Percentiles rank a stretch among this genome's conserved stretches.
Evolutionary conservation across 2,888 invertebrate species (phyloP).

Genomic region (Spodoptera picta): DNA sequence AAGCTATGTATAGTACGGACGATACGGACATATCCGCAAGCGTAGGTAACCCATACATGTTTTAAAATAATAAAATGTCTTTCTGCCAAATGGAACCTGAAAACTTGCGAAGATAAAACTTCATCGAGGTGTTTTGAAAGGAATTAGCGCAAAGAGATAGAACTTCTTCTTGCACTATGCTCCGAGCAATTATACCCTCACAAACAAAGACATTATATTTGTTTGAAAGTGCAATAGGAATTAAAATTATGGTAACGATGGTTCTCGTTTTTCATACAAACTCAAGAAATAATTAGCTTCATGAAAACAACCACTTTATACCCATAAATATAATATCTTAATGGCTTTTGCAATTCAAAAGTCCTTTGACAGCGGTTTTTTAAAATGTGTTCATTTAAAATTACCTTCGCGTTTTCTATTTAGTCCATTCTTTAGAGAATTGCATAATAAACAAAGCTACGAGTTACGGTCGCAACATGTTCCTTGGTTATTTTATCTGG

Average conservation of each 20-base stretch:
- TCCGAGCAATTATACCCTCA: not conserved
- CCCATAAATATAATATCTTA: too few species aligned
- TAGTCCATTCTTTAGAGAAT: not conserved
- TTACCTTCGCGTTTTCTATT: too few species aligned
- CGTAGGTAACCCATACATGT: too few species aligned
- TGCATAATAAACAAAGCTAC: not conserved
- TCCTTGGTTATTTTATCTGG: not conserved
- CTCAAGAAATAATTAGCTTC: too few species aligned
- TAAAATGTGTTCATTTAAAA: too few species aligned
- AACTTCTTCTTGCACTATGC: constrained; percentile 12
- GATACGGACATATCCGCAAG: too few species aligned
- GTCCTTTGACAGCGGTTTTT: too few species aligned
- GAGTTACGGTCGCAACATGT: not conserved
- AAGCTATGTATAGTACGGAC: too few species aligned
- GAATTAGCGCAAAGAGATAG: constrained; percentile 14
- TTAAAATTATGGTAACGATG: not conserved
- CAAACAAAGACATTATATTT: constrained; percentile 15
- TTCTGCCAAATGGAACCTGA: not conserved
- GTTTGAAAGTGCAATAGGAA: constrained; percentile 18
- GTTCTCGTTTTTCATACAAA: too few species aligned
- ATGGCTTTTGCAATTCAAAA: too few species aligned
- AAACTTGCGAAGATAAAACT: constrained; percentile 4
- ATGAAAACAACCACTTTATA: too few species aligned
- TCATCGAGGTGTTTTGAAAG: constrained; percentile 8
- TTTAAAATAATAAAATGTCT: not conserved